phyloP scores from a whole-genome alignment of 2,888 invertebrate genomes.

The Drosophila longiperda region DNA sequence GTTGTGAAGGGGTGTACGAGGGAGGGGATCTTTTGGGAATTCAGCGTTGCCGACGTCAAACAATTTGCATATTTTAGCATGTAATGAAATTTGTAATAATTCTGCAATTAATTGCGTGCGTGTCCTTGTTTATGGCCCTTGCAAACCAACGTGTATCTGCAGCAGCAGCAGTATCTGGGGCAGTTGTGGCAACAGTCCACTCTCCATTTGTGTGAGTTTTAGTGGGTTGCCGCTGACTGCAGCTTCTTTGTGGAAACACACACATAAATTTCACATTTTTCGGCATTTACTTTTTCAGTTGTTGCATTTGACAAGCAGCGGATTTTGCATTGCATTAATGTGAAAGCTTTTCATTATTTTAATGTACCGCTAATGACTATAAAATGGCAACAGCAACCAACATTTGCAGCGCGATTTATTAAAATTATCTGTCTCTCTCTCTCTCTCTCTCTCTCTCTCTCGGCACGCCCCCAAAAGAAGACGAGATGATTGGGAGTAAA shows the following conservation, averaged over 20 bases:
- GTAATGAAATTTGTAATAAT: slow-evolving; percentile 82
- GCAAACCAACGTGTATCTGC: slow-evolving; percentile 44
- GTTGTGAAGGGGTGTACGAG: neutral
- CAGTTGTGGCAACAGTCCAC: slow-evolving; percentile 14
- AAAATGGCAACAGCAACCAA: slow-evolving; percentile 13
- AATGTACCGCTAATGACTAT: slow-evolving; percentile 46
- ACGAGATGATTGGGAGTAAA: neutral
- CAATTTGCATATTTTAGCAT: slow-evolving; percentile 81
- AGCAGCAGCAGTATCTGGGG: slow-evolving; percentile 38
- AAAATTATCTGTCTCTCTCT: slow-evolving; percentile 12
- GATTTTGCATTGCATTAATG: slow-evolving; percentile 53
- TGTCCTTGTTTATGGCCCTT: slow-evolving; percentile 69
- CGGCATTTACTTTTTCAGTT: slow-evolving; percentile 37
- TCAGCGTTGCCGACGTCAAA: slow-evolving; percentile 58
- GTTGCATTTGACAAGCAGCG: slow-evolving; percentile 46
- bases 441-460: neutral
- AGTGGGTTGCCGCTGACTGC: neutral
- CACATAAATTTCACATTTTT: slow-evolving; percentile 38
- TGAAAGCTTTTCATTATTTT: slow-evolving; percentile 63
- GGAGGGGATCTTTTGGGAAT: slow-evolving; percentile 7
- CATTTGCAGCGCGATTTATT: slow-evolving; percentile 31
- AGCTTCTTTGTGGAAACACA: slow-evolving; percentile 19
- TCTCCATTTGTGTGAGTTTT: slow-evolving; percentile 2
- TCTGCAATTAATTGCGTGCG: slow-evolving; percentile 82
- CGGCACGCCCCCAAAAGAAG: neutral